Evolutionary conservation across 1,140 invertebrate species (phyloP), one percentile per base, ranked within the genome.

Genomic region (Laupala kohalensis): DNA sequence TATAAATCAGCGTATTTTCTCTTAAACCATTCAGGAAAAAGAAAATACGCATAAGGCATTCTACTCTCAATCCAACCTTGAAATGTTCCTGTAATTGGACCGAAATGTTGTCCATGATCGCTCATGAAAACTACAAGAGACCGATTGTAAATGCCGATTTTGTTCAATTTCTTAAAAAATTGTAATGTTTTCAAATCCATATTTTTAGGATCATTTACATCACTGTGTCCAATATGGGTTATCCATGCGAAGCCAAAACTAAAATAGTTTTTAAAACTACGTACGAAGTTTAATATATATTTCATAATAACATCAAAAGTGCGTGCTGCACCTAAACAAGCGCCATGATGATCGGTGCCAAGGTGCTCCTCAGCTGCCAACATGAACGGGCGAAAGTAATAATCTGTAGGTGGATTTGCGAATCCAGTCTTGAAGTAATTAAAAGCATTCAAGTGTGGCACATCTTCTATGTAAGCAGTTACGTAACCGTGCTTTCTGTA

Each of bases 21-120:
- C 24, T 82, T 80, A 75, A 94, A 91, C 80, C 86, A 88, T 37
- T 87, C 79, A 0, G 96, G 95, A 23, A 96, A 74, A 75, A 88
- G 84, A 4, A 96, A 79, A 75, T 90, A 91, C 15, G 94, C 83
- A 73, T 94, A 92, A 0, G 96, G 96, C 25, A 97, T 79, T 64
- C 94, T 81, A 78, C 97, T 95, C 79, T 98, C 96, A 72, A 96
- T 83, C 78, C 92, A 89, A 0, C 96, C 96, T 70, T 90, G 87
- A 78, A 91, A 90, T 0, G 94, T 96, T 75, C 86, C 79, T 25
- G 92, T 79, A 24, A 94, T 88, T 3, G 83, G 82, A 3, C 95
- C 95, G 83, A 92, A 97, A 29, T 96, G 80, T 76, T 95, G 89
- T 0, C 96, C 96, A 79, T 98, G 96, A 80, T 98, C 96, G 76